Percentiles rank a stretch among this genome's conserved stretches.
Conservation (phyloP, 1,140 invertebrate genomes). For the Dendrolimus kikuchii region DNA sequence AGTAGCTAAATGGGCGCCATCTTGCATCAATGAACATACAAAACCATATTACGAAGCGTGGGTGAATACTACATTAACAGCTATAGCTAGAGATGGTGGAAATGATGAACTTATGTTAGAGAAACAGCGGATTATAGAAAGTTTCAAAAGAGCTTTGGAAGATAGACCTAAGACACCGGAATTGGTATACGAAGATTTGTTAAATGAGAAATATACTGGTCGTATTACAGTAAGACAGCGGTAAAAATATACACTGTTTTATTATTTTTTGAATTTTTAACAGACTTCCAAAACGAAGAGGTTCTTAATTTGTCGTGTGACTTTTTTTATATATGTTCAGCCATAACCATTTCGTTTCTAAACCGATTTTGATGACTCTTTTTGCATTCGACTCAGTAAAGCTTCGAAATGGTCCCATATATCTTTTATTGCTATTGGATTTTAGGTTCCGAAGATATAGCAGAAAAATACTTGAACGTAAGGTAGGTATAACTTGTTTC, state of each 20-base stretch:
- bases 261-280: neutral
- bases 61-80: constrained; percentile 38
- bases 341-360: too few species aligned
- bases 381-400: too few species aligned
- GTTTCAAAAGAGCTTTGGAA: constrained; percentile 19
- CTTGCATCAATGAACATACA: constrained; percentile 28
- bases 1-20: constrained; percentile 43
- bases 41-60: constrained; percentile 55
- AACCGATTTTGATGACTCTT: too few species aligned
- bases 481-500: too few species aligned
- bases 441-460: too few species aligned
- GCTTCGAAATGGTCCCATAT: too few species aligned
- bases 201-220: constrained; percentile 40
- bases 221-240: constrained; percentile 34
- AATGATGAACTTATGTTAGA: constrained; percentile 14
- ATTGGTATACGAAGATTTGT: constrained; percentile 25
- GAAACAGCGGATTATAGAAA: constrained; percentile 20
- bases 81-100: constrained; percentile 22
- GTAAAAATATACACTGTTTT: constrained; percentile 10
- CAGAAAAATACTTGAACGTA: too few species aligned
- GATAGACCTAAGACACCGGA: constrained; percentile 23
- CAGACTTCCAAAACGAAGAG: neutral
- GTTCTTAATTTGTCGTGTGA: neutral
- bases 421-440: too few species aligned
- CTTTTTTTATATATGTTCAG: too few species aligned